Evolutionary conservation across 2,113 vertebrate genomes (phyloP), one percentile per base, ranked within the genome.

Genomic region (Channa argus): DNA sequence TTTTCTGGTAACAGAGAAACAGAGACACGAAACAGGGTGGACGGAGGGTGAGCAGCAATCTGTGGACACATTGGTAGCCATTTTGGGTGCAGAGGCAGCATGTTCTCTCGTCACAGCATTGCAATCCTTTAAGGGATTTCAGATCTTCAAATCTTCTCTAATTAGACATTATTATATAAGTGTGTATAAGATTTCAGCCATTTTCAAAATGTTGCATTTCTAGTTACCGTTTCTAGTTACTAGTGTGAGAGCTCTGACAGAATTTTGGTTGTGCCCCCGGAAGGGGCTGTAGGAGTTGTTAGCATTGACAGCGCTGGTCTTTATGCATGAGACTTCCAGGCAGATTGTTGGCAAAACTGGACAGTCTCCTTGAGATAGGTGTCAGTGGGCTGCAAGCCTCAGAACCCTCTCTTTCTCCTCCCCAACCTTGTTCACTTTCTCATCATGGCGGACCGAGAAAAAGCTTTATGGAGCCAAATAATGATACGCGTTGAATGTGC

Each of bases 401-500:
- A 60, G 69, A 50, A 43, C 62, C 58, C 66, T 65, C 69, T 80
- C 63, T 49, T 81, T 79, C 75, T 56, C 79, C 82, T 62, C 80
- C 77, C 61, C 68, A 82, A 82, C 82, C 76, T 85, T 71, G 33
- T 70, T 75, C 80, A 71, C 78, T 77, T 73, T 72, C 73, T 71
- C 79, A 65, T 87, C 82, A 84, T 54, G 69, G 85, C 87, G 82
- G 71, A 64, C 66, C 67, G 64, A 74, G 53, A 70, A 84, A 56
- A 69, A 51, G 71, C 75, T 88, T 79, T 79, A 82, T 82, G 80
- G 77, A 84, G 77, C 82, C 79, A 55, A 60, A 71, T 93, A 92
- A 93, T 92, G 88, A 91, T 85, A 87, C 68, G 62, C 79, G 85
- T 86, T 74, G 51, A 89, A 86, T 87, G 80, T 88, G 87, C 79